A percentile compares a stretch with the other conserved stretches of the same genome.
phyloP scores from a whole-genome alignment of 2,888 invertebrate genomes.

The Autographa gamma region DNA sequence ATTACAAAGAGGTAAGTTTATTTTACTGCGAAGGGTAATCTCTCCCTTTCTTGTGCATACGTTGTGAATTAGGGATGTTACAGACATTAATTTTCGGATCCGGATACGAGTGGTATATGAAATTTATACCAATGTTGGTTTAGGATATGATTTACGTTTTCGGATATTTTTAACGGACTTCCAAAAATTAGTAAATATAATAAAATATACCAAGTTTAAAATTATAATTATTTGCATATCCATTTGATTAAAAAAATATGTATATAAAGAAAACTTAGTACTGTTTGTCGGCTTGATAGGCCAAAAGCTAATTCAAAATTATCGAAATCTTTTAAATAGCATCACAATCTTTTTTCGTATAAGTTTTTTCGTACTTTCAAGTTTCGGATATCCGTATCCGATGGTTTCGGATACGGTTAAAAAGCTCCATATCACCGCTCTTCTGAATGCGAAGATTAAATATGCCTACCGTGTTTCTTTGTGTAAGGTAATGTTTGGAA shows the following conservation, averaged over 20 bases:
- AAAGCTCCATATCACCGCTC: background rate
- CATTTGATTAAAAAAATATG: too few species aligned
- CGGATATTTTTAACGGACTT: too few species aligned
- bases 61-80: slow-evolving; percentile 13
- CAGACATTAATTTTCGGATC: background rate
- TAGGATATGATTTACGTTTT: background rate
- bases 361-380: too few species aligned
- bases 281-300: too few species aligned
- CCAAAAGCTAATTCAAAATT: too few species aligned
- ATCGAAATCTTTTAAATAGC: background rate
- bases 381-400: slow-evolving; percentile 2
- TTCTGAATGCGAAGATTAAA: slow-evolving; percentile 40
- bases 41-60: slow-evolving; percentile 28
- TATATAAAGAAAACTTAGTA: too few species aligned
- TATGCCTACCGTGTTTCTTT: slow-evolving; percentile 34
- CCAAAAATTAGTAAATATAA: too few species aligned
- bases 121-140: background rate
- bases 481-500: slow-evolving; percentile 17
- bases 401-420: background rate
- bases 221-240: too few species aligned
- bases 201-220: too few species aligned
- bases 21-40: slow-evolving; percentile 39
- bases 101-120: background rate
- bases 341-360: background rate
- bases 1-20: slow-evolving; percentile 40